Percentiles rank a stretch among this genome's conserved stretches.
Evolutionary conservation across 2,888 invertebrate genomes (phyloP).

Genomic region (Vandiemenella viatica): DNA sequence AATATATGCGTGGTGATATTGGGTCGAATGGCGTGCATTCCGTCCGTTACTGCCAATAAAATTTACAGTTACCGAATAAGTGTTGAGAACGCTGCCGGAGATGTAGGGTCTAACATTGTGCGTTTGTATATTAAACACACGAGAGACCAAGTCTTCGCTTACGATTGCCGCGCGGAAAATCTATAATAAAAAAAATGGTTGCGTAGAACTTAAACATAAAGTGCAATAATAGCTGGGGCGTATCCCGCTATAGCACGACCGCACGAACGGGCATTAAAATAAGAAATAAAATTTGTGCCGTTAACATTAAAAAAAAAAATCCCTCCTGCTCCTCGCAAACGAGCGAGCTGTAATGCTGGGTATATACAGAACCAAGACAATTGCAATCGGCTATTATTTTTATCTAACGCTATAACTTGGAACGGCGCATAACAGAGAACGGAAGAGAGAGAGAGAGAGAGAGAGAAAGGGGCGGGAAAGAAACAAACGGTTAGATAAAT

Average conservation of each 20-base stretch:
- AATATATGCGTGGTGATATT: no score
- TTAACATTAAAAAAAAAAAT: constrained; percentile 13
- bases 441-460: constrained; percentile 1
- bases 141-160: neutral
- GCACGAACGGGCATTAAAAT: constrained; percentile 15
- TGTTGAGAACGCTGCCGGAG: neutral
- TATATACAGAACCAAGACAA: constrained; percentile 12
- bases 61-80: constrained; percentile 1
- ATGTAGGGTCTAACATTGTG: constrained; percentile 1
- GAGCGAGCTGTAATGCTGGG: no score
- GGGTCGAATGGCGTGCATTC: no score
- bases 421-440: constrained; percentile 11
- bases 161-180: constrained; percentile 8
- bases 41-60: neutral
- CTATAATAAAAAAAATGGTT: constrained; percentile 11
- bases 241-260: constrained; percentile 7
- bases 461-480: constrained; percentile 1
- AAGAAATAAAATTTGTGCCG: constrained; percentile 16
- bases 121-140: no score
- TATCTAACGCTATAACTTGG: constrained; percentile 16
- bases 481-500: constrained; percentile 15
- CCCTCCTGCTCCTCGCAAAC: constrained; percentile 4
- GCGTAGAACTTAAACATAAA: constrained; percentile 14
- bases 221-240: constrained; percentile 8
- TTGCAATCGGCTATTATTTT: constrained; percentile 17